Evolutionary conservation across 2,113 vertebrate species (phyloP), one percentile per base, ranked within the genome.

Genomic region (Vimba vimba): DNA sequence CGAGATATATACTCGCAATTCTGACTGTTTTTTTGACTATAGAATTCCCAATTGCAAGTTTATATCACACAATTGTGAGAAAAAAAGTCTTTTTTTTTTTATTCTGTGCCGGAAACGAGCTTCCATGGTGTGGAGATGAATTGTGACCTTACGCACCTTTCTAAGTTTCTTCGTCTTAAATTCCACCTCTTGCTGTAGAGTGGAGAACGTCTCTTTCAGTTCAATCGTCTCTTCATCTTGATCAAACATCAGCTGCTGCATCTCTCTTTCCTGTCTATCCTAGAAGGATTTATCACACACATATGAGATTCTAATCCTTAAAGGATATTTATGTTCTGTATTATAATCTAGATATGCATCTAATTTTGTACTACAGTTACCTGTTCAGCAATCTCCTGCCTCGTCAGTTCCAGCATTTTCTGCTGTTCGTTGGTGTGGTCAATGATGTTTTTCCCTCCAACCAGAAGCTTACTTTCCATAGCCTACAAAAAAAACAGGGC

Each of bases 401-500:
- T 95, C 94, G 95, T 96, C 90, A 96, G 93, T 91, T 98, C 97
- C 91, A 99, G 89, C 95, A 97, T 97, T 90, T 96, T 98, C 90
- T 99, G 98, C 89, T 99, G 97, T 90, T 99, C 97, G 0, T 99
- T 99, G 62, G 98, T 99, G 93, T 99, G 97, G 89, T 98, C 98
- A 88, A 97, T 96, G 76, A 99, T 98, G 79, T 96, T 99, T 92
- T 98, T 96, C 50, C 98, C 98, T 0, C 98, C 98, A 10, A 97
- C 96, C 5, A 99, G 93, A 88, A 99, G 93, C 87, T 98, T 99
- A 94, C 98, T 99, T 94, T 99, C 97, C 98, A 98, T 98, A 0
- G 96, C 96, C 98, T 96, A 90, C 87, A 88, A 90, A 6, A 78
- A 78, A 84, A 75, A 0, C 45, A 77, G 50, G 77, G 39, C 43